Evolutionary conservation across 2,888 invertebrate species (phyloP), one percentile per base, ranked within the genome.

Genomic region (Eupithecia tripunctaria): DNA sequence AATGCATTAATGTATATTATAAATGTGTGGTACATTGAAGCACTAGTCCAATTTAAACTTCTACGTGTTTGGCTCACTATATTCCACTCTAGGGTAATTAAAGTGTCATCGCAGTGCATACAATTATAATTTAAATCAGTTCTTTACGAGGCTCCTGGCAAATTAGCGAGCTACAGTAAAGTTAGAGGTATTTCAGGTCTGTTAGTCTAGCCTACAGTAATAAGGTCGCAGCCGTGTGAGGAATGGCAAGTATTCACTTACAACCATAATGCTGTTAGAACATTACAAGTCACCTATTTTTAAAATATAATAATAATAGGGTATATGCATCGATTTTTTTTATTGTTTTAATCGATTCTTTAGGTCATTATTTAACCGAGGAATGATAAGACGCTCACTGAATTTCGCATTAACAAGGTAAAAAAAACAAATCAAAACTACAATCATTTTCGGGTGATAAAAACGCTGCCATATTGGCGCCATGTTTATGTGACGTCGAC

Each of bases 51-150:
- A 32, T 32, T 63, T n/a, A 15, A 12, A 63, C 12, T 63, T 63
- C 18, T 36, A 21, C 59, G 25, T 56, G 59, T 68, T 36, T 59
- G 59, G 21, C 56, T 36, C 67, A 38, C 38, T 59, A 32, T 51
- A 68, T 68, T 59, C 56, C 56, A 59, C 67, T 68, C 38, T 68
- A 59, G 56, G 59, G 38, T 67, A 36, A 67, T 67, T 67, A 67
- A 67, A 56, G 56, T 67, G 67, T 56, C 67, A 51, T 56, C 67
- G n/a, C 27, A 67, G 67, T 67, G 67, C 36, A 67, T 51, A 67
- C 21, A 67, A 51, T 67, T 67, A 36, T 67, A 67, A 67, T 67
- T 67, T 67, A 67, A 67, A 66, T 66, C 66, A 66, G 66, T 43
- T 10, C 25, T 64, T 25, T 64, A 64, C 38, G 64, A 64, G 38